phyloP scores from a whole-genome alignment of 2,113 vertebrate species.

The Progne subis region DNA sequence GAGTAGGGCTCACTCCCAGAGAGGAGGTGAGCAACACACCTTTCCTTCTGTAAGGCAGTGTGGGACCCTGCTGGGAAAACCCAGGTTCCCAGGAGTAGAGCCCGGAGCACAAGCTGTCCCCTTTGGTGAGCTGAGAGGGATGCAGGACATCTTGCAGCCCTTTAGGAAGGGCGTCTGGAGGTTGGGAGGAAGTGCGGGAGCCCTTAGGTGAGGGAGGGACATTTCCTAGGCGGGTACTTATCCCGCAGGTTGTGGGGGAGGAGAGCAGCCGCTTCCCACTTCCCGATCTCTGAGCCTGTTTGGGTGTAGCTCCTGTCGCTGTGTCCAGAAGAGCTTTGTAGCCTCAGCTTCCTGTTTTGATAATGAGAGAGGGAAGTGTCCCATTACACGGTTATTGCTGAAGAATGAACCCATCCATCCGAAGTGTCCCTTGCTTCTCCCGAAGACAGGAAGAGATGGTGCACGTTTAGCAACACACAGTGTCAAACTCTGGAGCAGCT shows the following conservation, averaged over 20 bases:
- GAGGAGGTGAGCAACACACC: not conserved
- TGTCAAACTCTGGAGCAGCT: not conserved
- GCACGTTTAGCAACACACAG: not conserved
- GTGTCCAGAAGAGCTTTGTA: not conserved
- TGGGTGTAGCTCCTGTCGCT: not conserved
- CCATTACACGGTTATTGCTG: not conserved
- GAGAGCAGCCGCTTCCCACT: not conserved
- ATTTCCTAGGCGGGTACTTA: not conserved
- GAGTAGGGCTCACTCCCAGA: not conserved
- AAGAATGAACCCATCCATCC: not conserved
- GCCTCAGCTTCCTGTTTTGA: slow-evolving; percentile 8
- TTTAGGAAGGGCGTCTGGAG: not conserved
- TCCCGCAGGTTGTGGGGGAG: not conserved
- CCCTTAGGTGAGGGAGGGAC: not conserved
- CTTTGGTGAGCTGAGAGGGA: not conserved
- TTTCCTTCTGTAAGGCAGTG: not conserved
- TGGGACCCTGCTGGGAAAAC: not conserved
- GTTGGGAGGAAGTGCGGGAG: not conserved
- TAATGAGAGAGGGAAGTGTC: not conserved
- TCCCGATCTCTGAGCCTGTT: not conserved
- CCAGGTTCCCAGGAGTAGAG: not conserved
- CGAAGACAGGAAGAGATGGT: not conserved
- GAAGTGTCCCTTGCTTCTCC: not conserved
- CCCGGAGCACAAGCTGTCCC: not conserved
- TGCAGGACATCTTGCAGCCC: not conserved